phyloP scores from a whole-genome alignment of 2,797 vertebrate genomes.

The Sebastes jordani region DNA sequence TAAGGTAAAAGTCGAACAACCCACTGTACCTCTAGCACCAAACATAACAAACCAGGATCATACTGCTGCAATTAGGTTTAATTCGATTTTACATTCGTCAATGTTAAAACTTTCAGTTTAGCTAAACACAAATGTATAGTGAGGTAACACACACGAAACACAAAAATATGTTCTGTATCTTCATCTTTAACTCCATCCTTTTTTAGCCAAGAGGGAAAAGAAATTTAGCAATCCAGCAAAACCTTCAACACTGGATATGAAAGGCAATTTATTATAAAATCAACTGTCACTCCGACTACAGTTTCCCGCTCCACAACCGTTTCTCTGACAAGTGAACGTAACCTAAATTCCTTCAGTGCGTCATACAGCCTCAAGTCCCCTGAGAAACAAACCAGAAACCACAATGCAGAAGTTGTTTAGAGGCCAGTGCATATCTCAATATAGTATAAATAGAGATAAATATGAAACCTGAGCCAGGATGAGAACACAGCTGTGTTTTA shows the following conservation, averaged over 20 bases:
- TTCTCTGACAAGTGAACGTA: conserved; percentile 30
- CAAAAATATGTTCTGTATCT: conserved; percentile 19
- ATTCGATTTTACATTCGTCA: conserved; percentile 34
- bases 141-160: conserved; percentile 25
- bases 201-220: conserved; percentile 5
- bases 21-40: conserved; percentile 18
- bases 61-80: conserved; percentile 40
- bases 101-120: conserved; percentile 21
- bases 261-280: conserved; percentile 24
- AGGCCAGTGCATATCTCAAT: conserved; percentile 45
- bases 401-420: conserved; percentile 49
- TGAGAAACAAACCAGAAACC: conserved; percentile 45
- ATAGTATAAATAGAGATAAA: conserved; percentile 48
- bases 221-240: conserved; percentile 6
- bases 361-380: conserved; percentile 27
- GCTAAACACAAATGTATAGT: conserved; percentile 20
- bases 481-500: conserved; percentile 63
- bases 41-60: conserved; percentile 30
- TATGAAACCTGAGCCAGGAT: conserved; percentile 50
- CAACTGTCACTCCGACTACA: neutral
- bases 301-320: neutral
- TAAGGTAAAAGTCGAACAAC: conserved; percentile 7
- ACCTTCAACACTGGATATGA: neutral
- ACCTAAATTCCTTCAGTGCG: conserved; percentile 37
- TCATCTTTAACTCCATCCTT: neutral